These are phyloP conservation scores for Casuarius casuarius DNA, from an alignment of 2,113 vertebrate species.

Conservation along the genomic window DNA sequence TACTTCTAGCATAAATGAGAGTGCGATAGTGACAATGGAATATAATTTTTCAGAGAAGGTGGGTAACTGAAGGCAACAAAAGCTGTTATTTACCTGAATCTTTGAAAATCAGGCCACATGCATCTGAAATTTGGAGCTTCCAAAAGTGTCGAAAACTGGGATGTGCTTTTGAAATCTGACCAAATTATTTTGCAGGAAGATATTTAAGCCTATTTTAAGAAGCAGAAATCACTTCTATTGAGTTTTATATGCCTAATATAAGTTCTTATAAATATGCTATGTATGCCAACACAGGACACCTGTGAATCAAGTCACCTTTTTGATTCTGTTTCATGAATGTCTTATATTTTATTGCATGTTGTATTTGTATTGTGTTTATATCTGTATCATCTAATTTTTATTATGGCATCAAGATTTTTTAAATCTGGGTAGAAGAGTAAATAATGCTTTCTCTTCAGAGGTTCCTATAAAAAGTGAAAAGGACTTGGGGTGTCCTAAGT, in stretches of 20 bases:
- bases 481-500: not conserved
- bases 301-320: not conserved
- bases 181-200: not conserved
- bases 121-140: not conserved
- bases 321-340: not conserved
- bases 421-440: not conserved
- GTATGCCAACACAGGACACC: not conserved
- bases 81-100: not conserved
- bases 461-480: not conserved
- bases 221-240: not conserved
- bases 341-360: not conserved
- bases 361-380: conserved; percentile 2
- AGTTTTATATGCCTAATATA: not conserved
- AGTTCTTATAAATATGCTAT: not conserved
- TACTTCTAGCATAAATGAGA: not conserved
- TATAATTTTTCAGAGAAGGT: not conserved
- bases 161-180: not conserved
- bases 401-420: not conserved
- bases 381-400: not conserved
- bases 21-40: not conserved
- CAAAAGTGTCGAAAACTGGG: not conserved
- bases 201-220: not conserved
- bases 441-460: not conserved
- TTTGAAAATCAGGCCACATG: not conserved
- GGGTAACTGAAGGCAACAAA: not conserved